Percentiles rank a stretch among this genome's conserved stretches.
phyloP scores from a whole-genome alignment of 2,888 invertebrate species.

The Neoitamus cyanurus region DNA sequence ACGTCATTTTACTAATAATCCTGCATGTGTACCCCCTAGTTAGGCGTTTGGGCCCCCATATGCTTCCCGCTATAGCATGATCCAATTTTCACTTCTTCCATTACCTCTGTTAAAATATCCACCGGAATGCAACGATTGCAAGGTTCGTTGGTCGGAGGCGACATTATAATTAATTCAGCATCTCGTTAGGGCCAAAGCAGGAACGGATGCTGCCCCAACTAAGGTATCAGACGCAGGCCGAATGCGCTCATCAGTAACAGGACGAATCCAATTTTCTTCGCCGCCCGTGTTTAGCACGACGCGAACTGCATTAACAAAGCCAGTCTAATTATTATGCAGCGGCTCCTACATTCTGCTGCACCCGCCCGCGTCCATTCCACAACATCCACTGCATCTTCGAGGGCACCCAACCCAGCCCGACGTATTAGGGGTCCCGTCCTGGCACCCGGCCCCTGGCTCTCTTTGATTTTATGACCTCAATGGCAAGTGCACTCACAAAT shows the following conservation, averaged over 20 bases:
- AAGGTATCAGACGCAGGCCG: neutral
- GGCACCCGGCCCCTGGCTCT: neutral
- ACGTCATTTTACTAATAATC: too few relatives aligned
- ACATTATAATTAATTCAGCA: slow-evolving; percentile 7
- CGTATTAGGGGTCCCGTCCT: too few relatives aligned
- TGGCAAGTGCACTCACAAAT: slow-evolving; percentile 32
- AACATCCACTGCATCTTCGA: neutral
- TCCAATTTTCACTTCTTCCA: too few relatives aligned
- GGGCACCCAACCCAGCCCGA: too few relatives aligned
- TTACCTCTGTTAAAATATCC: too few relatives aligned
- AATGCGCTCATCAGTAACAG: slow-evolving; percentile 9
- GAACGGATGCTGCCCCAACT: neutral
- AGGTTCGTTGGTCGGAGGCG: neutral
- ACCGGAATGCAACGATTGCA: neutral
- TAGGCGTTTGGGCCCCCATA: too few relatives aligned
- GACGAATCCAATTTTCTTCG: slow-evolving; percentile 12
- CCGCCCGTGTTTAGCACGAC: neutral
- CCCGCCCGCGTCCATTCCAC: neutral
- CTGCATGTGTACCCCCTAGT: too few relatives aligned
- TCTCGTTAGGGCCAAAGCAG: neutral
- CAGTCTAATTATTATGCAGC: neutral
- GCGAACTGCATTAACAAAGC: slow-evolving; percentile 27
- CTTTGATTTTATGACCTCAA: slow-evolving; percentile 27
- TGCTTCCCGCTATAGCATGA: too few relatives aligned
- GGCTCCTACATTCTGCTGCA: neutral